These are phyloP conservation scores for Schizotus pectinicornis DNA, from an alignment of 2,888 invertebrate species.

Conservation along the genomic window DNA sequence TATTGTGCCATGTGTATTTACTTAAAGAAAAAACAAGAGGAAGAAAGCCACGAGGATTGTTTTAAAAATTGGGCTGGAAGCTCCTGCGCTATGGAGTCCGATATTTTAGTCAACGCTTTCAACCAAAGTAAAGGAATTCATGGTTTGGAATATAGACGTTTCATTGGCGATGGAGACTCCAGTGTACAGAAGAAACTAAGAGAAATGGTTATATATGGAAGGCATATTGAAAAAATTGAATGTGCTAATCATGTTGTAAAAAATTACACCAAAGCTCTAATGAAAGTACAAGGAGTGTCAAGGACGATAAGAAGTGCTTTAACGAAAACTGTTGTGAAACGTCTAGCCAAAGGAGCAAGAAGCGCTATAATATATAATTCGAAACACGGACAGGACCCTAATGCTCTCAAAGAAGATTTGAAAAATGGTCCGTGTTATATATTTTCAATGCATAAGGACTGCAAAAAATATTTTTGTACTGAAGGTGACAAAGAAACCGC, in stretches of 20 bases:
- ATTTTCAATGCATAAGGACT: slow-evolving; percentile 3
- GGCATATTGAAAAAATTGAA: slow-evolving; percentile 31
- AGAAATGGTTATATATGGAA: slow-evolving; percentile 35
- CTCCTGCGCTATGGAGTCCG: slow-evolving; percentile 33
- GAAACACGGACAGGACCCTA: neutral
- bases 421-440: slow-evolving; percentile 4
- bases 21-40: neutral
- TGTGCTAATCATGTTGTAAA: slow-evolving; percentile 37
- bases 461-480: slow-evolving; percentile 8
- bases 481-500: too few species aligned
- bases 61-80: slow-evolving; percentile 34
- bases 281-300: slow-evolving; percentile 24
- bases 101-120: slow-evolving; percentile 34
- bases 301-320: neutral
- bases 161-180: slow-evolving; percentile 36
- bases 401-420: neutral
- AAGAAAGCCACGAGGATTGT: slow-evolving; percentile 23
- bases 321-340: neutral
- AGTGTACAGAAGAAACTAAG: slow-evolving; percentile 31
- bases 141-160: slow-evolving; percentile 22
- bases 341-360: slow-evolving; percentile 2
- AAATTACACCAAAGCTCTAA: slow-evolving; percentile 35
- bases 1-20: slow-evolving; percentile 32
- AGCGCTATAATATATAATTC: neutral
- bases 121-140: slow-evolving; percentile 28